Conservation (phyloP, 2,888 invertebrate species). For the Rapana venosa region DNA sequence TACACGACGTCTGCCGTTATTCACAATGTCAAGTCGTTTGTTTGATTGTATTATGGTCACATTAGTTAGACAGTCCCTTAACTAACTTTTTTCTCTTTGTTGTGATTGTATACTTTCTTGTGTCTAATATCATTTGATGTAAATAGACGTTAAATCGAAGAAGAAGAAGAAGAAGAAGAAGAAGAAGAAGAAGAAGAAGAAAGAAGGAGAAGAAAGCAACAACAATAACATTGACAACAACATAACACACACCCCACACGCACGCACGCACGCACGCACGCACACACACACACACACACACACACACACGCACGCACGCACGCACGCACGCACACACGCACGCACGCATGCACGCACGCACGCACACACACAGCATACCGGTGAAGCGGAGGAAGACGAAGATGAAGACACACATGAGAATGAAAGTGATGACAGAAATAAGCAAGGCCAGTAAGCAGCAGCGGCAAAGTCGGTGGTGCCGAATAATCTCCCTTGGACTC, state of each 20-base stretch:
- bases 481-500: constrained; percentile 25
- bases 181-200: neutral
- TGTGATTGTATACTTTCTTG: too few species aligned
- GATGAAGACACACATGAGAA: constrained; percentile 16
- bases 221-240: neutral
- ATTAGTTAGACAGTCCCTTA: too few species aligned
- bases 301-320: neutral
- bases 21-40: too few species aligned
- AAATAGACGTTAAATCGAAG: too few species aligned
- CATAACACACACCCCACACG: neutral
- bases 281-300: neutral
- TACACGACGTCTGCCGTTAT: too few species aligned
- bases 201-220: neutral
- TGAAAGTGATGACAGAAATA: constrained; percentile 1
- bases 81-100: too few species aligned
- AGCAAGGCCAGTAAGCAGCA: constrained; percentile 37
- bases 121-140: too few species aligned
- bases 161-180: too few species aligned
- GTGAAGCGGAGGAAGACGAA: constrained; percentile 33
- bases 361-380: constrained; percentile 3
- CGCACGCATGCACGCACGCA: neutral
- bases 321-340: neutral
- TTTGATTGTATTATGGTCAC: too few species aligned
- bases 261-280: neutral
- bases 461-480: constrained; percentile 29